Percentiles rank a stretch among this genome's conserved stretches.
Conservation (phyloP, 2,797 vertebrate genomes). For the Leptatherina wallacei region DNA sequence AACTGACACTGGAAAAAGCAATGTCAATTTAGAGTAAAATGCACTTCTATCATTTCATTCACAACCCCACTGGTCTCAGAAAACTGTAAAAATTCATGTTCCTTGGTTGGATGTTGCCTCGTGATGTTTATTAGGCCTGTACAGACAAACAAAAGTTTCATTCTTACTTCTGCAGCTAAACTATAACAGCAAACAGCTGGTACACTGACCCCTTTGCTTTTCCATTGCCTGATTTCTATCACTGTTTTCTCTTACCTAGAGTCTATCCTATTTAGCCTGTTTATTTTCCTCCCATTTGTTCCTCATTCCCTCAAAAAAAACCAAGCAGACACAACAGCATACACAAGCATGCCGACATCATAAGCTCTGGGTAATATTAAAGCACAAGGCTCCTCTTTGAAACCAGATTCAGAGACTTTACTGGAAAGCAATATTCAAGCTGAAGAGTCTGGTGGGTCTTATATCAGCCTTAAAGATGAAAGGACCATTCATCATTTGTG, state of each 20-base stretch:
- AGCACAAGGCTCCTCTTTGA: slow-evolving; percentile 64
- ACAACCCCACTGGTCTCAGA: not conserved
- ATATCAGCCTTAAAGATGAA: slow-evolving; percentile 77
- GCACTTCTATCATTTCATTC: not conserved
- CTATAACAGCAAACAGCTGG: slow-evolving; percentile 14
- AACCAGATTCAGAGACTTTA: slow-evolving; percentile 69
- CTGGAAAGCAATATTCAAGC: slow-evolving; percentile 67
- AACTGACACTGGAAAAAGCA: too few species aligned
- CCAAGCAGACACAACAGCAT: slow-evolving; percentile 20
- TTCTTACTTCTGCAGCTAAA: slow-evolving; percentile 12
- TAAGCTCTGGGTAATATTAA: slow-evolving; percentile 59
- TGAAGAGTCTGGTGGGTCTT: slow-evolving; percentile 57
- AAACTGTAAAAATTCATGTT: not conserved
- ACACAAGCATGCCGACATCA: slow-evolving; percentile 19
- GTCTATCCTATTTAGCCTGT: slow-evolving; percentile 15
- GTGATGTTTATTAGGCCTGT: slow-evolving; percentile 2
- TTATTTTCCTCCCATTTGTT: slow-evolving; percentile 30
- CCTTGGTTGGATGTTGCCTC: not conserved
- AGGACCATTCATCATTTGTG: slow-evolving; percentile 80
- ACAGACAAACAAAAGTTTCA: not conserved
- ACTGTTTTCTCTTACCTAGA: slow-evolving; percentile 38
- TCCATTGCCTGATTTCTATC: slow-evolving; percentile 33
- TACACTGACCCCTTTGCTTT: slow-evolving; percentile 24
- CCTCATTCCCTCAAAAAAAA: slow-evolving; percentile 4
- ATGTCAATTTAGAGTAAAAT: too few species aligned